Evolutionary conservation across 2,113 vertebrate genomes (phyloP), one percentile per base, ranked within the genome.

Genomic region (Pycnonotus jocosus): DNA sequence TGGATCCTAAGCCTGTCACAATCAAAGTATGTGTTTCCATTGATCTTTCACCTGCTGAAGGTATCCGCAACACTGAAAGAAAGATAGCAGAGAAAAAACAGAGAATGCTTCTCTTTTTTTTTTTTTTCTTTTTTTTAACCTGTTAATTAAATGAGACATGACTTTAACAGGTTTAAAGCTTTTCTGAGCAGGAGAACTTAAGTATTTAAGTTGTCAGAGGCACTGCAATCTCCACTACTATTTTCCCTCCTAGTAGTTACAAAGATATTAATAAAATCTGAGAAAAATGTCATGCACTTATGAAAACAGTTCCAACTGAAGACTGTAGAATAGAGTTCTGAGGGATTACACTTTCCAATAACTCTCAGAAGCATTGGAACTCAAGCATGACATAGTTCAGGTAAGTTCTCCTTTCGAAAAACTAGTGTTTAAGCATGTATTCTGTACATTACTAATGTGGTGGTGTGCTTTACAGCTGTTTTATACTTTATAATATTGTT

Each of bases 201-300:
- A 72, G 6, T 57, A 47, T 4, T 80, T 77, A 88, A 81, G 10
- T 58, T 87, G 47, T 78, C 56, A 81, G 61, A 88, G 20, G 10
- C 20, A 73, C 65, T 95, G 96, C 93, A 93, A 72, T 57, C 68
- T 87, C 78, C 96, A 79, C 12, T 35, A 60, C 53, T 90, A 11
- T 79, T 95, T 95, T 86, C 19, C 5, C 12, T 93, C 84, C 85
- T 74, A 93, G 40, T 56, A 89, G 23, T 85, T 81, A 31, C 73
- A 53, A 87, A 38, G 33, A 53, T 76, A 88, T 89, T 94, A 93
- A 82, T 85, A 94, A 96, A 96, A 94, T 60, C 53, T 60, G 15
- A 53, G 40, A 27, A 79, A 93, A 94, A 79, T 88, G 4, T 62
- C 57, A 22, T 70, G 9, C 27, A 15, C 82, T 53, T 90, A 57